Conservation (phyloP, 1,140 invertebrate species). For the Drosophila orosa region DNA sequence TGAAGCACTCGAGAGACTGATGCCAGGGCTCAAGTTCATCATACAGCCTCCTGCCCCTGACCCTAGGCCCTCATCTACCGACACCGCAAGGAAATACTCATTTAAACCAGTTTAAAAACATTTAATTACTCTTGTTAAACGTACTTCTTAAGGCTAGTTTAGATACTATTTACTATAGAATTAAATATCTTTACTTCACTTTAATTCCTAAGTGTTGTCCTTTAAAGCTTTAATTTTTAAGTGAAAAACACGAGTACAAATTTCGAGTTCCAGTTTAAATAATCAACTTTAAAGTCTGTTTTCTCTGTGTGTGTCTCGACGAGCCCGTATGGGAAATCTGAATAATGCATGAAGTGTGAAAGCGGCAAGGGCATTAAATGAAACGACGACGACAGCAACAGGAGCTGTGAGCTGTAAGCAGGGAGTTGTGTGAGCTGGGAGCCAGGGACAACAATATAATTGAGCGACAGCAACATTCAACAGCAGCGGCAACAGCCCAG, state of each 20-base stretch:
- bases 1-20: slow-evolving; percentile 54
- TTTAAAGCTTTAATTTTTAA: too few species aligned
- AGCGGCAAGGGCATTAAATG: slow-evolving; percentile 77
- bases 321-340: slow-evolving; percentile 75
- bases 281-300: background rate
- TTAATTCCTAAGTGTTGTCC: background rate
- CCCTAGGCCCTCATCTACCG: background rate
- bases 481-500: slow-evolving; percentile 37
- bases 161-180: background rate
- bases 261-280: background rate
- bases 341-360: slow-evolving; percentile 82
- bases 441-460: slow-evolving; percentile 77
- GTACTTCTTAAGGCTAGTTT: background rate
- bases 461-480: slow-evolving; percentile 67
- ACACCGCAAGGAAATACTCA: slow-evolving; percentile 5
- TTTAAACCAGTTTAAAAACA: background rate
- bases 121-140: background rate
- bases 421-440: slow-evolving; percentile 14
- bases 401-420: slow-evolving; percentile 29
- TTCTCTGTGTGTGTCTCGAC: slow-evolving; percentile 14
- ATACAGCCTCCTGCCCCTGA: slow-evolving; percentile 1
- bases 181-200: background rate
- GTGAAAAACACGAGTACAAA: background rate
- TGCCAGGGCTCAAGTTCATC: slow-evolving; percentile 39
- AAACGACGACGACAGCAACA: slow-evolving; percentile 57